phyloP scores from a whole-genome alignment of 2,113 vertebrate genomes.

The Centropristis striata region DNA sequence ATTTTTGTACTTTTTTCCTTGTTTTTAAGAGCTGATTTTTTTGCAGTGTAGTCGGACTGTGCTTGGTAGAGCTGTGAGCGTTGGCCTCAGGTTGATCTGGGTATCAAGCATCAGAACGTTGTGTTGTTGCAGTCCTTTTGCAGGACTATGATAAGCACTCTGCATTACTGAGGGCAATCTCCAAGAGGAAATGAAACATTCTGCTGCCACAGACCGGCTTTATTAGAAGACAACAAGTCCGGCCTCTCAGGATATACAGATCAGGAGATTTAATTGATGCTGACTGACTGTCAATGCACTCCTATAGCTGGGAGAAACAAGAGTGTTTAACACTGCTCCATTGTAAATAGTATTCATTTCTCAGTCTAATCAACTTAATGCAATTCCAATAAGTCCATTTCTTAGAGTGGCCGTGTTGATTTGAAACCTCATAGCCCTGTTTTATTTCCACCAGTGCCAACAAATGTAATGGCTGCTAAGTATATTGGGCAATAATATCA shows the following conservation, averaged over 20 bases:
- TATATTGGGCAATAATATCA: constrained; percentile 83
- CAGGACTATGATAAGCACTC: constrained; percentile 77
- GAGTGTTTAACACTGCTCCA: constrained; percentile 74
- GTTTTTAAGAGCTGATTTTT: too few species aligned
- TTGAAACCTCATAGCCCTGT: constrained; percentile 73
- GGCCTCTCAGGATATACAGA: constrained; percentile 77
- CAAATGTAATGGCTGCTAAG: constrained; percentile 83
- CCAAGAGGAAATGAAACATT: constrained; percentile 84
- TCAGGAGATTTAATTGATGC: constrained; percentile 82
- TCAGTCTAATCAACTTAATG: constrained; percentile 80
- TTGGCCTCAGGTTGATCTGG: constrained; percentile 76
- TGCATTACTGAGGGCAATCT: constrained; percentile 81
- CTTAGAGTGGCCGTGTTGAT: constrained; percentile 80
- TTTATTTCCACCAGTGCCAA: constrained; percentile 81
- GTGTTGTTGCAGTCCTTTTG: constrained; percentile 71
- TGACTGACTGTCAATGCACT: constrained; percentile 75
- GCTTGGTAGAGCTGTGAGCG: constrained; percentile 51
- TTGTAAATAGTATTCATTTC: constrained; percentile 77
- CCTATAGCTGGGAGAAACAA: constrained; percentile 71
- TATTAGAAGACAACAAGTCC: constrained; percentile 82
- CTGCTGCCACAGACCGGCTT: constrained; percentile 77
- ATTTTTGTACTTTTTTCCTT: too few species aligned
- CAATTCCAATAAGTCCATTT: constrained; percentile 83
- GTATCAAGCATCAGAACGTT: constrained; percentile 73
- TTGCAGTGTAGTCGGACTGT: constrained; percentile 46